Base-by-base conservation (phyloP, 2,113 vertebrate species). In the Oxyruncus cristatus region DNA sequence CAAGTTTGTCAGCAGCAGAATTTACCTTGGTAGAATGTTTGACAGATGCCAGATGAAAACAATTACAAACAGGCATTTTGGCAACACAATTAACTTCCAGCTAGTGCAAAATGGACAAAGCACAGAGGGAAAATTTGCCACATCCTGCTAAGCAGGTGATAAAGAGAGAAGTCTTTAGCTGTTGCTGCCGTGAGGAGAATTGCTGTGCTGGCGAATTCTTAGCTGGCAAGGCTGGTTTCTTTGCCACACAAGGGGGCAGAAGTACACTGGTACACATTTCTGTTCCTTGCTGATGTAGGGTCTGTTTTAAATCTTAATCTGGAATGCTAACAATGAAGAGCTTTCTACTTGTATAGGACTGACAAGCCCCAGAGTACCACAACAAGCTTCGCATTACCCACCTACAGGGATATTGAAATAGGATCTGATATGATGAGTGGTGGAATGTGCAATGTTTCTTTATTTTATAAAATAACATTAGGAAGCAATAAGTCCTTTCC, bases 231-330 rank as follows among this genome's bases (percentile, higher is more conserved):
- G 46, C 37, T 62, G 37, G 2, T 46, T 84, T 84, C 75, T 86
- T 74, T 59, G 52, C 49, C 19, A 14, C 8, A 1, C 32, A 1
- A 44, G 44, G 68, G 76, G 73, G 41, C 68, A 95, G 47, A 89
- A 67, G 61, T 28, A 44, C 62, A n/a, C 22, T 0, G 0, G 32
- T 33, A 39, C 8, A 0, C 1, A 4, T 78, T 92, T 74, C 66
- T 77, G 6, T 84, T 84, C 35, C 42, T 76, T 37, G 14, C 28
- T 83, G 37, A 32, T 61, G 6, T 37, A 32, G 88, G 35, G 28
- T 16, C 50, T 77, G 23, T 41, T 91, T n/a, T 30, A 63, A n/a
- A 18, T 65, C 66, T 76, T 62, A 3, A 0, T 72, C 28, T 67
- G 66, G 27, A 84, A 41, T 59, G 67, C 41, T 46, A 15, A 61